These are phyloP conservation scores for Melanotus villosus DNA, from an alignment of 2,888 invertebrate genomes.

Conservation along the genomic window DNA sequence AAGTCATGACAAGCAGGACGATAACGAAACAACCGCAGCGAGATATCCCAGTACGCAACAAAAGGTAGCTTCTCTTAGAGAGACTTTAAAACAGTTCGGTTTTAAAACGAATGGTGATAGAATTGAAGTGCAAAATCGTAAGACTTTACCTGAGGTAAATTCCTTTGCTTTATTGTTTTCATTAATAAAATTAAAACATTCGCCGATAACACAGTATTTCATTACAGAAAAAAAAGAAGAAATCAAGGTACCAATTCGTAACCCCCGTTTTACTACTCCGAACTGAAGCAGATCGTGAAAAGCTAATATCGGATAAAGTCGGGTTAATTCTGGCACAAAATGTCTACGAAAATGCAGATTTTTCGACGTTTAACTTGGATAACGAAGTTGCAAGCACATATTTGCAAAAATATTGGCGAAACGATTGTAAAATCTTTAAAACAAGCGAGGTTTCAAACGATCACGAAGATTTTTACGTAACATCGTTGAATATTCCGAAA, in stretches of 20 bases:
- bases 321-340: constrained; percentile 55
- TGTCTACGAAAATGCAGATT: background rate
- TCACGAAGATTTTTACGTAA: constrained; percentile 52
- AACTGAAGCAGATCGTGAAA: constrained; percentile 61
- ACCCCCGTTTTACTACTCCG: constrained; percentile 63
- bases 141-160: constrained; percentile 44
- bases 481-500: constrained; percentile 65
- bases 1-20: constrained; percentile 43
- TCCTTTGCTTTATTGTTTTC: too few relatives aligned
- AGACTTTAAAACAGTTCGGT: constrained; percentile 75
- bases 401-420: constrained; percentile 43
- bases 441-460: constrained; percentile 42
- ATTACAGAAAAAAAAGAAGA: constrained; percentile 53
- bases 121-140: constrained; percentile 29
- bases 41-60: constrained; percentile 50
- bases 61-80: constrained; percentile 65
- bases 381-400: background rate
- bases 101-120: constrained; percentile 66
- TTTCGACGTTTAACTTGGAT: background rate
- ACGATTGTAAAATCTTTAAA: constrained; percentile 41
- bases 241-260: constrained; percentile 61
- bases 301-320: constrained; percentile 62
- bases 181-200: too few relatives aligned
- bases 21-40: constrained; percentile 11
- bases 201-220: too few relatives aligned